Percentiles rank a stretch among this genome's conserved stretches.
These are phyloP conservation scores for Xiphorhynchus erythropygius DNA, from an alignment of 2,797 vertebrate species.

Conservation along the genomic window DNA sequence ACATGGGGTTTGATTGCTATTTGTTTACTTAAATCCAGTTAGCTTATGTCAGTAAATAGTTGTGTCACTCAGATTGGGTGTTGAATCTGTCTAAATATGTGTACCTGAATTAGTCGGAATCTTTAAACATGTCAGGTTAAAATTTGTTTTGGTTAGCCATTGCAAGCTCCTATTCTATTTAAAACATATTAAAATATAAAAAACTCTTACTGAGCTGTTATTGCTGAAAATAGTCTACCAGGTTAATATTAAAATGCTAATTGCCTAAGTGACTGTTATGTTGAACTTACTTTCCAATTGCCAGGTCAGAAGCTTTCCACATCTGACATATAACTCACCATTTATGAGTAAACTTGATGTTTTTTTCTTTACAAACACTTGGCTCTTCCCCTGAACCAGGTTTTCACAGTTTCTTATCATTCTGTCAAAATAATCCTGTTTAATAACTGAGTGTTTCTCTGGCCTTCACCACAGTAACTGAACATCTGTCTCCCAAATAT, in stretches of 20 bases:
- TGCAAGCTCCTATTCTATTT: neutral
- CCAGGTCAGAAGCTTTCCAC: neutral
- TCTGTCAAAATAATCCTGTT: neutral
- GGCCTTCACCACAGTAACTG: neutral
- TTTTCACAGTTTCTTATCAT: neutral
- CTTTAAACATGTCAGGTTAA: neutral
- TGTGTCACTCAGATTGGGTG: neutral
- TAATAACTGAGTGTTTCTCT: neutral
- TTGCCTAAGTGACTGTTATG: neutral
- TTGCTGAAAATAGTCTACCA: neutral
- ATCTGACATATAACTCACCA: neutral
- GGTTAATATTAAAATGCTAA: neutral
- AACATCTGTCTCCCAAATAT: neutral
- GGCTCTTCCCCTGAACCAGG: neutral
- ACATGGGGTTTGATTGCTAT: neutral
- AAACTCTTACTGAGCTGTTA: neutral
- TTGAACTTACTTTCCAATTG: neutral
- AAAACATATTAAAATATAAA: neutral
- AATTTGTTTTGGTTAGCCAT: neutral
- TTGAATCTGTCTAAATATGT: neutral
- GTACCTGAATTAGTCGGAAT: neutral
- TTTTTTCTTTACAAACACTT: neutral
- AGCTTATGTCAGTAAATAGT: neutral
- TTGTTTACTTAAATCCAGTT: constrained; percentile 13
- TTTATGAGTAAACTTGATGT: neutral